These are phyloP conservation scores for Synergus japonicus DNA, from an alignment of 2,888 invertebrate genomes.

Conservation along the genomic window DNA sequence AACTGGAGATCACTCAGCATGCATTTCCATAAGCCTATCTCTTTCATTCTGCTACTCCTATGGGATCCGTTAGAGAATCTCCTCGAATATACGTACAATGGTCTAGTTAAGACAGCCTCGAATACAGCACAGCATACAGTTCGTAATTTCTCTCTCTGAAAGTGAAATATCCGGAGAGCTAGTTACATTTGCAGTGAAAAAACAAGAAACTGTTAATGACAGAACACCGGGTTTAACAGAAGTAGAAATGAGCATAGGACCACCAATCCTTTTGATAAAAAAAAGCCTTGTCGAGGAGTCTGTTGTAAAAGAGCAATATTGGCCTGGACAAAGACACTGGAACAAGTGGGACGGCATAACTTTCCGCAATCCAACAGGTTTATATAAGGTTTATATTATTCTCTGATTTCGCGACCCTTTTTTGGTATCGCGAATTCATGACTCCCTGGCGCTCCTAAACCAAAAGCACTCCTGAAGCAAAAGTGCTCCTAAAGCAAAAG, in stretches of 20 bases:
- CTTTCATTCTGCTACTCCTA: background rate
- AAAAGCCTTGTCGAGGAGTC: background rate
- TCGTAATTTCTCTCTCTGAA: conserved; percentile 31
- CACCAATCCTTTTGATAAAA: background rate
- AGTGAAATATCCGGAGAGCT: conserved; percentile 10
- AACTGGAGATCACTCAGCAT: conserved; percentile 10
- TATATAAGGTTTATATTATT: conserved; percentile 30
- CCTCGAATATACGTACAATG: conserved; percentile 35
- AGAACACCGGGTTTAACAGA: no score
- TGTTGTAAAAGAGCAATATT: background rate
- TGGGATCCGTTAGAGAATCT: conserved; percentile 22
- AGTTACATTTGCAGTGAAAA: background rate
- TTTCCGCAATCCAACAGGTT: conserved; percentile 32
- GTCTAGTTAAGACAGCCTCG: conserved; percentile 29
- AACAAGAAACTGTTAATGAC: background rate
- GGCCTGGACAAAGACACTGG: background rate
- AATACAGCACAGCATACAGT: conserved; percentile 26
- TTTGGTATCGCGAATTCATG: conserved; percentile 32
- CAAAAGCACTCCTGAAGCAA: conserved; percentile 52
- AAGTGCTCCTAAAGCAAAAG: conserved; percentile 54
- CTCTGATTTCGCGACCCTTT: conserved; percentile 34
- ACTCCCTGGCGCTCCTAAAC: conserved; percentile 54
- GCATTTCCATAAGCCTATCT: conserved; percentile 22
- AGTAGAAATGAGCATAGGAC: no score
- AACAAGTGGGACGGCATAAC: conserved; percentile 4